These are phyloP conservation scores for Melieria crassipennis DNA, from an alignment of 2,888 invertebrate species.

Conservation along the genomic window DNA sequence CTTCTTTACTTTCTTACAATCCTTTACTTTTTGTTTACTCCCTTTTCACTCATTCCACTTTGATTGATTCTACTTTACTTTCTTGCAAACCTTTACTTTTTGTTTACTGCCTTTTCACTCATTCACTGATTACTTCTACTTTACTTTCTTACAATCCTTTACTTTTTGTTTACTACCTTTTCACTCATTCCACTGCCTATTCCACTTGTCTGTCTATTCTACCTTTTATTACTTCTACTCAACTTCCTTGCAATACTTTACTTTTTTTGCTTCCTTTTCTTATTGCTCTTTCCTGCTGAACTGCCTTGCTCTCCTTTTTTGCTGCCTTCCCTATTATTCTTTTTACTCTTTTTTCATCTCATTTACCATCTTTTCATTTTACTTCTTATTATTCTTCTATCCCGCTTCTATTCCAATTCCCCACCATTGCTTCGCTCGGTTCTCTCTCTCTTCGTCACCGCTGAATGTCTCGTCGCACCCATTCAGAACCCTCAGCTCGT, in stretches of 20 bases:
- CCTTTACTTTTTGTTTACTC: too few species aligned
- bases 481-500: slow-evolving; percentile 68
- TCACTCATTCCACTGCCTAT: too few species aligned
- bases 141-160: too few species aligned
- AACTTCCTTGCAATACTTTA: not conserved
- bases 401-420: slow-evolving; percentile 4
- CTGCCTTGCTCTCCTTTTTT: not conserved
- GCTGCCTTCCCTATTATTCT: not conserved
- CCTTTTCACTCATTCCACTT: too few species aligned
- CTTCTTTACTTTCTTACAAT: too few species aligned
- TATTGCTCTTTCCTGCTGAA: not conserved
- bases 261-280: not conserved
- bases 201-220: not conserved
- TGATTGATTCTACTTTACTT: too few species aligned
- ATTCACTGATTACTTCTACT: too few species aligned
- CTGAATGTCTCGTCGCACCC: not conserved
- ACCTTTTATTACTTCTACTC: not conserved
- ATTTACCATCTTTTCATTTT: not conserved
- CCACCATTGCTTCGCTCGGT: slow-evolving; percentile 7
- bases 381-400: not conserved
- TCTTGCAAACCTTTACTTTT: too few species aligned
- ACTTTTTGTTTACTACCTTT: too few species aligned
- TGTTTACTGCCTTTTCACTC: too few species aligned
- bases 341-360: not conserved
- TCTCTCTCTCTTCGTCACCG: slow-evolving; percentile 28